A percentile compares a stretch with the other conserved stretches of the same genome.
phyloP scores from a whole-genome alignment of 2,888 invertebrate species.

The Parapristionchus giblindavisi region DNA sequence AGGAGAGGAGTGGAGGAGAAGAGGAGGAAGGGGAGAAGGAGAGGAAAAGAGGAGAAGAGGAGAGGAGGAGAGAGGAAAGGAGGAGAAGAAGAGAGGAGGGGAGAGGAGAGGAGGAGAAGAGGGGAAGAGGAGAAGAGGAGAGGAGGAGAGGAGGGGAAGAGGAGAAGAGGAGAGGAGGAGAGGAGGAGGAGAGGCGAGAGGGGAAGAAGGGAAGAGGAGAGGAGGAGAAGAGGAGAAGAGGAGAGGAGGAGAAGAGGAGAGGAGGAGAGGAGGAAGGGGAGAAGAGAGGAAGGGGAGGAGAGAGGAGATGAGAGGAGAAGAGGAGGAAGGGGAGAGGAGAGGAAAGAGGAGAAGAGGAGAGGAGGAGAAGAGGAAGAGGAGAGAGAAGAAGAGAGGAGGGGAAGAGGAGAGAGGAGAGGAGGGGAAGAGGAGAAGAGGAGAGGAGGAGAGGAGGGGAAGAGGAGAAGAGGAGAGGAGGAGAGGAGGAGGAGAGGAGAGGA shows the following conservation, averaged over 20 bases:
- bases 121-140: neutral
- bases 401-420: neutral
- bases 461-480: neutral
- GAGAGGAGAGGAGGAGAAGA: neutral
- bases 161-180: neutral
- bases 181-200: neutral
- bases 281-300: neutral
- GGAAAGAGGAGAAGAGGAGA: no score
- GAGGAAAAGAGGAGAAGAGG: neutral
- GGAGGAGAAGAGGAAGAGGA: constrained; percentile 1
- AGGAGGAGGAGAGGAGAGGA: neutral
- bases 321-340: neutral
- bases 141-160: neutral
- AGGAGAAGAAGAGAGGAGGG: no score
- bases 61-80: neutral
- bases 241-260: neutral
- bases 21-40: neutral
- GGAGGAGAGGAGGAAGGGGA: neutral
- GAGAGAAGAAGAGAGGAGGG: neutral
- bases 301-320: neutral
- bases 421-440: neutral
- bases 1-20: neutral
- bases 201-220: neutral
- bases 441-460: neutral
- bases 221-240: neutral